Percentiles rank a stretch among this genome's conserved stretches.
Evolutionary conservation across 2,888 invertebrate genomes (phyloP).

Genomic region (Dryobota labecula): DNA sequence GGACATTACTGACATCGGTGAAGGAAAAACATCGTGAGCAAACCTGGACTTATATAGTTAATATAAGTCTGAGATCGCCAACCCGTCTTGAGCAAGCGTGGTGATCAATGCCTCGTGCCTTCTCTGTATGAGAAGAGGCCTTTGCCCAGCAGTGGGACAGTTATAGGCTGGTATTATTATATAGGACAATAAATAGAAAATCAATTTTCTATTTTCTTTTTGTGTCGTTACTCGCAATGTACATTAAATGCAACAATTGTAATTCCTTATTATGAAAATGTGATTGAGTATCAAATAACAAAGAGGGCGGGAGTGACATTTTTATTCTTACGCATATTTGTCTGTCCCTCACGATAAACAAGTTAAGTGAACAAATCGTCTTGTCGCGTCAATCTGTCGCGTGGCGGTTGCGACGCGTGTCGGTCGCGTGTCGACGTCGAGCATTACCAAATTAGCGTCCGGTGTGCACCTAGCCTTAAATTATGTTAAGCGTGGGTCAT

Average conservation of each 20-base stretch:
- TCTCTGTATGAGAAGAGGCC: too few species aligned
- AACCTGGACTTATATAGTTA: too few species aligned
- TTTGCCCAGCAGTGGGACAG: too few species aligned
- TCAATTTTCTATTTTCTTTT: background rate
- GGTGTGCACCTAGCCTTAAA: conserved; percentile 83
- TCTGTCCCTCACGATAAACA: conserved; percentile 81
- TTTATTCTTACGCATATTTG: conserved; percentile 78
- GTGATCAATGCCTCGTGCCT: too few species aligned
- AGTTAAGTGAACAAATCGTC: conserved; percentile 88
- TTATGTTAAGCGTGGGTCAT: conserved; percentile 77
- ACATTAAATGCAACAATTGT: conserved; percentile 38
- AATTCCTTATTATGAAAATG: conserved; percentile 64
- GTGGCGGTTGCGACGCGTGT: conserved; percentile 81
- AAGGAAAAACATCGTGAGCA: too few species aligned
- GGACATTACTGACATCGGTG: too few species aligned
- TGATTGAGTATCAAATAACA: conserved; percentile 74
- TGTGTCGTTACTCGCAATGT: background rate
- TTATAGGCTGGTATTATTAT: too few species aligned
- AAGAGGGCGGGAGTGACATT: conserved; percentile 72
- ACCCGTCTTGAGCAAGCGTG: too few species aligned
- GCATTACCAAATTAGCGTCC: conserved; percentile 88
- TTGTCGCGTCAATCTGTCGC: conserved; percentile 83
- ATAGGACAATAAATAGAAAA: background rate
- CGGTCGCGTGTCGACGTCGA: conserved; percentile 78
- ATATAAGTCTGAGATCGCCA: too few species aligned